These are phyloP conservation scores for Theristicus caerulescens DNA, from an alignment of 2,113 vertebrate genomes.

Conservation along the genomic window DNA sequence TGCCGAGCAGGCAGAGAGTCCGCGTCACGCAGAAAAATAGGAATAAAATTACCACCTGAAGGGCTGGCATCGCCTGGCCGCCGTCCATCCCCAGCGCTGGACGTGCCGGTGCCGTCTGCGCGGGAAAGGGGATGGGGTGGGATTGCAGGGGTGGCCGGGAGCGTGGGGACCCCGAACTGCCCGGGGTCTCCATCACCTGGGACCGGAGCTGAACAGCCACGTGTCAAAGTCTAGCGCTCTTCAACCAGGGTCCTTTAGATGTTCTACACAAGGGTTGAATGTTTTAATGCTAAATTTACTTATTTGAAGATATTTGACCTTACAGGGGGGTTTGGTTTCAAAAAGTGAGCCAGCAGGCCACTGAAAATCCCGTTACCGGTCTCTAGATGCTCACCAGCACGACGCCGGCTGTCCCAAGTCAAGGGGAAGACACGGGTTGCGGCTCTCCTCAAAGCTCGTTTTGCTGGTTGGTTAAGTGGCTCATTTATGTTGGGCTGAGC, in stretches of 20 bases:
- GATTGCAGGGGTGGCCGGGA: neutral
- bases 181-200: neutral
- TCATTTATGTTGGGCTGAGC: neutral
- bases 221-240: neutral
- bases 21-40: neutral
- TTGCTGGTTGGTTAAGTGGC: no score
- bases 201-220: neutral
- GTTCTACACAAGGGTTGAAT: rapidly evolving
- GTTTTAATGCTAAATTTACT: neutral
- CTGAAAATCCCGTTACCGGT: neutral
- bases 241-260: neutral
- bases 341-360: neutral
- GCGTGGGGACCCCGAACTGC: no score
- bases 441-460: neutral
- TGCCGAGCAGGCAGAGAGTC: neutral
- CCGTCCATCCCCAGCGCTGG: neutral
- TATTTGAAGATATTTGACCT: neutral
- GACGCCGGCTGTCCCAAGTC: neutral
- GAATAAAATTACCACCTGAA: neutral
- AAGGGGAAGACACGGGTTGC: neutral
- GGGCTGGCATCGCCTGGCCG: neutral
- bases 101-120: rapidly evolving
- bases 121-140: neutral
- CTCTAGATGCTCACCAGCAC: neutral
- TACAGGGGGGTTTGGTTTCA: rapidly evolving